phyloP scores from a whole-genome alignment of 1,140 invertebrate species.

The Orius laevigatus region DNA sequence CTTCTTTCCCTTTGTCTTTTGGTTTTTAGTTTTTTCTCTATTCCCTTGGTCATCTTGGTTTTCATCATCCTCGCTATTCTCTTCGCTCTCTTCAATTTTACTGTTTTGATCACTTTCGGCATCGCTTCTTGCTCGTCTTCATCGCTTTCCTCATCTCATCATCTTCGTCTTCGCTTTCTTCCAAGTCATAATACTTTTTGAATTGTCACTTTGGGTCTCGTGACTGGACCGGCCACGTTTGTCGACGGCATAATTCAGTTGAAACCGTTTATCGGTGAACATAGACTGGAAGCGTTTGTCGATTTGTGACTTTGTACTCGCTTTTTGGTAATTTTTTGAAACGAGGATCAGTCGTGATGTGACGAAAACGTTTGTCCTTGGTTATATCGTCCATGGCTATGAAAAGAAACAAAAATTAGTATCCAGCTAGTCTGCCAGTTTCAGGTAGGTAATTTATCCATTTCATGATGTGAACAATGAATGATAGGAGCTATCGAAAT shows the following conservation, averaged over 20 bases:
- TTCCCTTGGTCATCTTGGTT: constrained; percentile 21
- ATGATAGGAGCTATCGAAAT: too few relatives aligned
- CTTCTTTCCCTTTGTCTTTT: constrained; percentile 22
- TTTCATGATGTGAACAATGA: too few relatives aligned
- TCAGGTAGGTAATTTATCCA: too few relatives aligned
- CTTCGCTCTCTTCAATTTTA: constrained; percentile 15
- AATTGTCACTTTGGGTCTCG: constrained; percentile 61
- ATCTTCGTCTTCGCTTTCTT: constrained; percentile 10
- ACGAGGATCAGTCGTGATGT: constrained; percentile 74
- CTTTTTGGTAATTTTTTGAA: constrained; percentile 69
- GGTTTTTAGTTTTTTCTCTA: constrained; percentile 20
- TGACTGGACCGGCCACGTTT: constrained; percentile 73
- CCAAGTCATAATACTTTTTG: constrained; percentile 70
- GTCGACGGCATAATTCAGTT: constrained; percentile 76
- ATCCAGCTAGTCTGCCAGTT: too few relatives aligned
- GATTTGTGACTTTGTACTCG: constrained; percentile 81
- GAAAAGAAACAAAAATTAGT: too few relatives aligned
- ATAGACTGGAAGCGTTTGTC: constrained; percentile 88
- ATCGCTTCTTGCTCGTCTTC: constrained; percentile 26
- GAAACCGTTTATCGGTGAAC: constrained; percentile 78
- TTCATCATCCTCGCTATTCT: constrained; percentile 21
- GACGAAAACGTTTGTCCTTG: constrained; percentile 70
- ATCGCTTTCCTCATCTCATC: too few relatives aligned
- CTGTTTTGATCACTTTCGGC: constrained; percentile 26
- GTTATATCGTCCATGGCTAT: constrained; percentile 5